Evolutionary conservation across 2,888 invertebrate genomes (phyloP).

Genomic region (Candidula unifasciata): DNA sequence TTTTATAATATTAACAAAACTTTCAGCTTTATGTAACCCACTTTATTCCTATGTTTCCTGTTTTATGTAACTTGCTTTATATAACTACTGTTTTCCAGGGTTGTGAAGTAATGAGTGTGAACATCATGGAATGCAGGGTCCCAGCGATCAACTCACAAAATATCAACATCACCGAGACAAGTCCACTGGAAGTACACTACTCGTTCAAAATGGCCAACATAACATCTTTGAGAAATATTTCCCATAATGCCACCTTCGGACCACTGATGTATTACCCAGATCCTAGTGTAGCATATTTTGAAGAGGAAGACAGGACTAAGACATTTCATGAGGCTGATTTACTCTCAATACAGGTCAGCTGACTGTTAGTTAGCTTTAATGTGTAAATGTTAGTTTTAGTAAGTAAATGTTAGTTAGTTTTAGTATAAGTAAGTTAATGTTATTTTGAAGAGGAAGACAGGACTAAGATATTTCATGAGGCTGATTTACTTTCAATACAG

Average conservation of each 20-base stretch:
- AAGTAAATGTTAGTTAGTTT: too few relatives aligned
- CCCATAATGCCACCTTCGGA: constrained; percentile 79
- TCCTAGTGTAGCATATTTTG: constrained; percentile 90
- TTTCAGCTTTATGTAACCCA: neutral
- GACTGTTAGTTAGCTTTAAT: too few relatives aligned
- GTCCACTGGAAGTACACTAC: constrained; percentile 82
- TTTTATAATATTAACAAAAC: too few relatives aligned
- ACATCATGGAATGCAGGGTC: constrained; percentile 58
- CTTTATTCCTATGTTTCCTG: neutral
- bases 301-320: constrained; percentile 80
- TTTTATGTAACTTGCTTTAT: neutral
- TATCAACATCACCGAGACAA: constrained; percentile 85
- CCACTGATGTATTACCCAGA: constrained; percentile 93
- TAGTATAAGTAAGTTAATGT: too few relatives aligned
- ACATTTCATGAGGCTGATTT: constrained; percentile 94
- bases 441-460: constrained; percentile 83
- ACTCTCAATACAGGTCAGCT: constrained; percentile 87
- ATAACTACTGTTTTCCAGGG: constrained; percentile 9
- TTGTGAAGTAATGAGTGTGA: constrained; percentile 50
- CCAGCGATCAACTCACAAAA: constrained; percentile 54
- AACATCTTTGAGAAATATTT: constrained; percentile 90
- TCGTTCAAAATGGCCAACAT: constrained; percentile 97
- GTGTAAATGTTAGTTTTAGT: too few relatives aligned
- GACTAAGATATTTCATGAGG: constrained; percentile 88
- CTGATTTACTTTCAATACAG: constrained; percentile 94